Evolutionary conservation across 2,888 invertebrate species (phyloP).

Genomic region (Biston stratarius): DNA sequence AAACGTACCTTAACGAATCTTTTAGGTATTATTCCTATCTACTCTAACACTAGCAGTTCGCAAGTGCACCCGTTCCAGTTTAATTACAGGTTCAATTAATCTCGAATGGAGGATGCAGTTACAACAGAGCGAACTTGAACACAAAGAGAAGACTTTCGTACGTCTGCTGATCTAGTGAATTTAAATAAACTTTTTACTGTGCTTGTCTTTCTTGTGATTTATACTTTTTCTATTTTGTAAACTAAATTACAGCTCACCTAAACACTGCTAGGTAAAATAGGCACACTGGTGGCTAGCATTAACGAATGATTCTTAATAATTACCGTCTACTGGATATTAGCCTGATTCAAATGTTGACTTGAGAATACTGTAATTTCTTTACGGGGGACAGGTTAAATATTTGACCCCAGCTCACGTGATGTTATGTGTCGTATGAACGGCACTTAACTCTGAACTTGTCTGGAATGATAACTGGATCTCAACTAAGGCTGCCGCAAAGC

Average conservation of each 20-base stretch:
- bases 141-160: background rate
- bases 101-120: constrained; percentile 29
- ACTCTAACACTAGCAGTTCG: background rate
- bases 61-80: constrained; percentile 14
- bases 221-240: background rate
- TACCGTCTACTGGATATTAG: too few species aligned
- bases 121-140: constrained; percentile 11
- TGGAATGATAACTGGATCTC: too few species aligned
- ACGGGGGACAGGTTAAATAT: too few species aligned
- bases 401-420: too few species aligned
- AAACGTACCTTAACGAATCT: constrained; percentile 1
- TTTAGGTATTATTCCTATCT: background rate
- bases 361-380: too few species aligned
- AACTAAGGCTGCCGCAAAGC: too few species aligned
- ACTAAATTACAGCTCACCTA: background rate
- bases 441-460: too few species aligned
- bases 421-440: too few species aligned
- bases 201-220: background rate
- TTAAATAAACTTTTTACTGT: background rate
- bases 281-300: too few species aligned
- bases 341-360: too few species aligned
- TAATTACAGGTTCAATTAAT: constrained; percentile 51
- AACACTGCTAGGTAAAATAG: too few species aligned
- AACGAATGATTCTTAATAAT: background rate
- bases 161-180: background rate